Percentiles rank a stretch among this genome's conserved stretches.
phyloP scores from a whole-genome alignment of 1,140 invertebrate genomes.

The Scaptodrosophila lebanonensis region DNA sequence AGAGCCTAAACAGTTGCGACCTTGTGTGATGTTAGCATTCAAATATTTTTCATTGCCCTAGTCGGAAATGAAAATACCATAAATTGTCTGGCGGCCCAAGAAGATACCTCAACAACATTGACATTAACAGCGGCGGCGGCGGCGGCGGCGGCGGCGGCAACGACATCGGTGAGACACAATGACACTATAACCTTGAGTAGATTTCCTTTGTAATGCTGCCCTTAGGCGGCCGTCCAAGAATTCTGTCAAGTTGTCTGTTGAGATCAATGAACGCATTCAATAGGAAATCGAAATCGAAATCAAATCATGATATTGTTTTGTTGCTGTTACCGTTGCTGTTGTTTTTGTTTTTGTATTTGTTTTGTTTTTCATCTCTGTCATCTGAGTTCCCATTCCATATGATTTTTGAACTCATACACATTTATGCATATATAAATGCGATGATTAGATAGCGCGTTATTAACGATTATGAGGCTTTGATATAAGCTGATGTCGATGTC shows the following conservation, averaged over 20 bases:
- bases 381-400: slow-evolving; percentile 7
- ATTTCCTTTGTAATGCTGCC: slow-evolving; percentile 17
- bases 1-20: too few relatives aligned
- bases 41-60: slow-evolving; percentile 21
- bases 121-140: background rate
- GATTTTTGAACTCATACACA: slow-evolving; percentile 9
- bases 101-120: background rate
- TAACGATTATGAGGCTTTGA: slow-evolving; percentile 37
- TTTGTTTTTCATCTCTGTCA: slow-evolving; percentile 20
- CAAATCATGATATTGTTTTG: slow-evolving; percentile 13
- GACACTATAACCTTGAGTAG: slow-evolving; percentile 35
- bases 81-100: slow-evolving; percentile 8
- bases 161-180: background rate
- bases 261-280: slow-evolving; percentile 69
- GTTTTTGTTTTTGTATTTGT: slow-evolving; percentile 19
- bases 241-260: background rate
- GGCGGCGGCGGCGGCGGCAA: too few relatives aligned
- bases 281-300: slow-evolving; percentile 64
- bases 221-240: slow-evolving; percentile 16
- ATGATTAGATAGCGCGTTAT: slow-evolving; percentile 56
- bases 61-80: slow-evolving; percentile 31
- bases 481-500: too few relatives aligned
- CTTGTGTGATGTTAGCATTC: slow-evolving; percentile 7
- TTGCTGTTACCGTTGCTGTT: too few relatives aligned
- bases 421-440: slow-evolving; percentile 36